Evolutionary conservation across 1,140 invertebrate species (phyloP).

Genomic region (Thaumatotibia leucotreta): DNA sequence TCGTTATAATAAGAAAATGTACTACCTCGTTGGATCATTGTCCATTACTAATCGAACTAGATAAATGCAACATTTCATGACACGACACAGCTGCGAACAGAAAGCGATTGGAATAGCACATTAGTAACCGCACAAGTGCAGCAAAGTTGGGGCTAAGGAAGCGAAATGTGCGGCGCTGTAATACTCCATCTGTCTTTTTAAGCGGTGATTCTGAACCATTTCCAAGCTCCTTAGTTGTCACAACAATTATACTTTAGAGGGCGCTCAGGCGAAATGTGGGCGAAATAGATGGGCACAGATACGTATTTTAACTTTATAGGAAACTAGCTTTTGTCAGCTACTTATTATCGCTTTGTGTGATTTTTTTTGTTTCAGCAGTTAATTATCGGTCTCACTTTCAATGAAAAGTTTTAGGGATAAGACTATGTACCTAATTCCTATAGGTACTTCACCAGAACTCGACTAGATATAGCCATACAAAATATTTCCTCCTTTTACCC

Average conservation of each 20-base stretch:
- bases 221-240: neutral
- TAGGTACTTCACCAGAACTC: too few species aligned
- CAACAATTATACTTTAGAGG: neutral
- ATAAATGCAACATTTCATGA: too few species aligned
- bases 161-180: constrained; percentile 14
- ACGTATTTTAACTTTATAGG: neutral
- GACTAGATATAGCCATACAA: too few species aligned
- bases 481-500: too few species aligned
- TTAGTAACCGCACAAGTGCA: neutral
- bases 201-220: neutral
- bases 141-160: neutral
- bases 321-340: neutral
- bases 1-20: too few species aligned
- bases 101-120: neutral
- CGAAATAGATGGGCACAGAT: neutral
- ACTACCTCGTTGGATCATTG: too few species aligned
- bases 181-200: constrained; percentile 21
- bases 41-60: too few species aligned
- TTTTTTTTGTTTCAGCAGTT: neutral
- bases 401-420: too few species aligned
- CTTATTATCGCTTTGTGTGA: neutral
- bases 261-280: neutral
- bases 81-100: too few species aligned
- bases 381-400: too few species aligned
- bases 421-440: too few species aligned